Base-by-base conservation (phyloP, 30 jellyfish, hydroid and myxozoan genomes). In the Phacellophora camtschatica region DNA sequence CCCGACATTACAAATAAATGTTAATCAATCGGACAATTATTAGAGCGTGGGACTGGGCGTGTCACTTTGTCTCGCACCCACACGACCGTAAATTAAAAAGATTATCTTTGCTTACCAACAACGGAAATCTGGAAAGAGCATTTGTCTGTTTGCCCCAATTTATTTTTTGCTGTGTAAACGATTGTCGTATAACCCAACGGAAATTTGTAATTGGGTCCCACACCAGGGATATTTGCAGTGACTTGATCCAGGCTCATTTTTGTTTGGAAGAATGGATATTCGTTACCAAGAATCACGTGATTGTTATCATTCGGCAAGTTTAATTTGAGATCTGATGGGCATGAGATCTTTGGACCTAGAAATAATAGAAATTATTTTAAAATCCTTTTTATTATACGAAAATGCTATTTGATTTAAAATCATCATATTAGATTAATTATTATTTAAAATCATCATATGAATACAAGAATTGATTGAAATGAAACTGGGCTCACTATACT, bases 301-400 rank as follows among this genome's bases (percentile, higher is more conserved):
- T 51, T 66, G 39, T 59, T 55, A 31, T 75, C 75, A 15, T 28
- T 43, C 22, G 97, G 97, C n/a, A 89, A 64, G 9, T 23, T 64
- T 0, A 71, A 36, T 9, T 10, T 29, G 37, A 82, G 43, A 45
- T 89, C 95, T 12, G 32, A 61, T 25, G 97, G 97, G 71, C 97
- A 89, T 25, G 19, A 45, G 15, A 89, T 74, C 49, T 30, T 62
- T 31, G 87, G 88, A 61, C 31, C 97, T 89, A 64, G 79, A 66
- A 66, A 4, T 10, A 48, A 43, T 29, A 61, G 10, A 28, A 33
- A 1, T 19, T 54, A 75, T 5, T 4, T 25, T 2, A 20, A 20
- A 36, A 29, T 8, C 5, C 29, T 20, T 13, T 4, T 16, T 31
- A 20, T 20, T 29, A 13, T 29, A 58, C 10, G 22, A 23, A 8